These are phyloP conservation scores for Sepiola atlantica DNA, from an alignment of 2,888 invertebrate species.

Conservation along the genomic window DNA sequence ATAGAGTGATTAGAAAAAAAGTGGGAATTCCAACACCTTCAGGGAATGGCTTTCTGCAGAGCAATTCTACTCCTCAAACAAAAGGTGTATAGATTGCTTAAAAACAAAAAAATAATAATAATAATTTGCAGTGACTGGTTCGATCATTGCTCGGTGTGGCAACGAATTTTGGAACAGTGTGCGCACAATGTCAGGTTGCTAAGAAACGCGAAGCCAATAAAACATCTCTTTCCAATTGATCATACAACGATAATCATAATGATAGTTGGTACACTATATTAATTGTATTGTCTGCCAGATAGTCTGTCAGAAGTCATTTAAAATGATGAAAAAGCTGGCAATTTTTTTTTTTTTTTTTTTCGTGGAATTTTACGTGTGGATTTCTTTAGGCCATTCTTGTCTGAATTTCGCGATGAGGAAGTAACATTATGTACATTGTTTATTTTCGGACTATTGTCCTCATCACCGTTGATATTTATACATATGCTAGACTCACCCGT, in stretches of 20 bases:
- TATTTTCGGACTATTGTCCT: too few species aligned
- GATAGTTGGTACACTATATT: not conserved
- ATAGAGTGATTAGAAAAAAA: not conserved
- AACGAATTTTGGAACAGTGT: not conserved
- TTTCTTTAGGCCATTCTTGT: not conserved
- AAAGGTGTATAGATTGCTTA: not conserved
- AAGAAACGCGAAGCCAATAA: not conserved
- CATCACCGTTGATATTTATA: too few species aligned
- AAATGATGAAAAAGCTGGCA: not conserved
- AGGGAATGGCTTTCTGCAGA: not conserved
- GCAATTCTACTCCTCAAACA: not conserved
- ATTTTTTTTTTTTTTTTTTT: not conserved
- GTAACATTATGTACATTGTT: too few species aligned
- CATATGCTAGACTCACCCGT: not conserved
- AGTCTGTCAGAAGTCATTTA: not conserved
- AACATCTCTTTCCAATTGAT: constrained; percentile 1
- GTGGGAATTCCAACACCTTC: constrained; percentile 15
- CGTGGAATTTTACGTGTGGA: not conserved
- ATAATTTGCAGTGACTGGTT: not conserved
- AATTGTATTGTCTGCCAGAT: not conserved
- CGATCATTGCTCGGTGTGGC: not conserved
- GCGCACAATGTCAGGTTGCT: constrained; percentile 15
- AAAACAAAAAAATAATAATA: too few species aligned
- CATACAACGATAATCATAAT: not conserved
- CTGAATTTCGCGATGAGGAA: too few species aligned